Evolutionary conservation across 2,113 vertebrate species (phyloP), one percentile per base, ranked within the genome.

Genomic region (Prunella himalayana): DNA sequence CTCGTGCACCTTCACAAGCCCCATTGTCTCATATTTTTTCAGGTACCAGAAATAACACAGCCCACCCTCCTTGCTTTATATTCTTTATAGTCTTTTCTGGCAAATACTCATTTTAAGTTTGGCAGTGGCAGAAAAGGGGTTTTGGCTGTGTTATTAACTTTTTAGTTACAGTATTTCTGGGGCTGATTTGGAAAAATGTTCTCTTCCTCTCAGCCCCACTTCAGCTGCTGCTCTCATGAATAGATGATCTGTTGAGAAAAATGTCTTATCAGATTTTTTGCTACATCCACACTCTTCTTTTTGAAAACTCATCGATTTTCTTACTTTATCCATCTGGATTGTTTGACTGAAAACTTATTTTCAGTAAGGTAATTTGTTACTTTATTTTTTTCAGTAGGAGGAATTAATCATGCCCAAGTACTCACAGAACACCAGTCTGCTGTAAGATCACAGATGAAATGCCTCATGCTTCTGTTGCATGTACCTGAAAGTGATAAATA

Each of bases 181-280:
- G 44, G 37, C n/a, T 93, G 22, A 51, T 73, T 23, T 70, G 68
- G 64, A 90, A 88, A 89, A 77, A 73, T 28, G 7, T 7, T 76
- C 8, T 64, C 2, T 81, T 56, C 11, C 51, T 86, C 33, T 39
- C 2, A 7, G n/a, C 24, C 30, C 35, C 0, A 0, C 41, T 83
- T 49, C 56, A 73, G 31, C 50, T 41, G 37, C 12, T 54, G 50
- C 35, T 70, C 35, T 82, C 18, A 15, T 61, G 35, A 63, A 31
- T 31, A 42, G 19, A 22, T 77, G 42, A 83, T 80, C 41, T 69
- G 22, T 50, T 39, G 41, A 86, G 42, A 56, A 35, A 95, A 86
- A 63, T 54, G 27, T 65, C 57, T 51, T 78, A 47, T 0, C 44
- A 63, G 27, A 49, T 82, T 35, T 92, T 92, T 79, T 41, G 20